Percentiles rank a stretch among this genome's conserved stretches.
Conservation (phyloP, 2,113 vertebrate species). For the Machaerirhynchus nigripectus region DNA sequence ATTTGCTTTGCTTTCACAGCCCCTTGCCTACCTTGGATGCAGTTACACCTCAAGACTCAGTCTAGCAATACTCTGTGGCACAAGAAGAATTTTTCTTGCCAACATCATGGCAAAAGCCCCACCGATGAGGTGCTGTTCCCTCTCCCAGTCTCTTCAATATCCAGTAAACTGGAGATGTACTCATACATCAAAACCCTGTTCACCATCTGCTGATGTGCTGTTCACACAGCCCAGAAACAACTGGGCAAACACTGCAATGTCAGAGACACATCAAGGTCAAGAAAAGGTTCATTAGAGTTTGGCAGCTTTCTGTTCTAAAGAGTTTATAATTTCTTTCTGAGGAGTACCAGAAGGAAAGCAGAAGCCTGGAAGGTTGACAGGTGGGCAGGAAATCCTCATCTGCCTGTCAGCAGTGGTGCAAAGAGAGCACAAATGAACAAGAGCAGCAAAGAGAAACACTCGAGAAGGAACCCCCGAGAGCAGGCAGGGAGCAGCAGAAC, state of each 20-base stretch:
- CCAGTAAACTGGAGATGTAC: not conserved
- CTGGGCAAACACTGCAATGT: not conserved
- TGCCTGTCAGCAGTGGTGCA: not conserved
- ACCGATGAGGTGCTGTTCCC: fast-evolving
- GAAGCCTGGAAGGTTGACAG: fast-evolving
- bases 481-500: not conserved
- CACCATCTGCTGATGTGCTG: not conserved
- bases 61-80: not conserved
- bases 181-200: not conserved
- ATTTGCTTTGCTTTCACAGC: not conserved
- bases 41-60: not conserved
- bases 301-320: not conserved
- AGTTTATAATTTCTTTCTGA: not conserved
- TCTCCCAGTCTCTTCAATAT: not conserved
- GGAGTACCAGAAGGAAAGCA: not conserved
- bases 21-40: not conserved
- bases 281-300: not conserved
- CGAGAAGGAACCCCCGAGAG: not conserved
- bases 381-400: not conserved
- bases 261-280: not conserved
- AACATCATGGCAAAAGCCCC: not conserved
- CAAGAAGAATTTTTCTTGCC: not conserved
- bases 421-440: not conserved
- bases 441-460: not conserved
- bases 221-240: not conserved